Base-by-base conservation (phyloP, 2,113 vertebrate species). In the Zosterops borbonicus region DNA sequence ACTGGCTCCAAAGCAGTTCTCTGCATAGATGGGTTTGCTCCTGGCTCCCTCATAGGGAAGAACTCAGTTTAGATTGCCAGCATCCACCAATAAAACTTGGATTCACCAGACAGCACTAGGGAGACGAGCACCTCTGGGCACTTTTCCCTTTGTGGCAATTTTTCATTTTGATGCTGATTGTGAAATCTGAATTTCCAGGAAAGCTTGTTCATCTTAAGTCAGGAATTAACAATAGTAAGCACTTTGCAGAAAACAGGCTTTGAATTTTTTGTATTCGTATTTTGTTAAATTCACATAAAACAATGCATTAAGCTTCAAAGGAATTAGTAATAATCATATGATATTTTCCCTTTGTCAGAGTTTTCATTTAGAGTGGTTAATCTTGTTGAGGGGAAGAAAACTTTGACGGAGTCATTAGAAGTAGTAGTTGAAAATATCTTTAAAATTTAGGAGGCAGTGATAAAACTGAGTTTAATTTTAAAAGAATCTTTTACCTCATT, bases 41-140 rank as follows among this genome's bases (percentile, higher is more conserved):
- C n/a, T 37, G 47, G 44, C 59, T 79, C 44, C 59, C 37, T 29
- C 59, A 46, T 33, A 50, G 17, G 44, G 23, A 41, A 60, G 44
- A 70, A 22, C 44, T 65, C 0, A 0, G 5, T n/a, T 64, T 46
- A 31, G 9, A 25, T 22, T 74, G 49, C 29, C 29, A 39, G n/a
- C 25, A 46, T 27, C 37, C 52, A 55, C 25, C 9, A 2, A 17
- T 18, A 44, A 50, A 53, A 49, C 28, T 28, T 62, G 42, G 12
- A 75, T 44, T 58, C 59, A 31, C 9, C n/a, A 68, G 23, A 33
- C 16, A 68, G 21, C 24, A 35, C 14, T 49, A 70, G 52, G 41
- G 13, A 47, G 4, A 8, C 22, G 31, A 63, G 52, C 28, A 63
- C 11, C 28, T 3, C 0, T 22, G 23, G 31, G 35, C 33, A 27